Evolutionary conservation across 2,888 invertebrate genomes (phyloP).

Genomic region (Homarus gammarus): DNA sequence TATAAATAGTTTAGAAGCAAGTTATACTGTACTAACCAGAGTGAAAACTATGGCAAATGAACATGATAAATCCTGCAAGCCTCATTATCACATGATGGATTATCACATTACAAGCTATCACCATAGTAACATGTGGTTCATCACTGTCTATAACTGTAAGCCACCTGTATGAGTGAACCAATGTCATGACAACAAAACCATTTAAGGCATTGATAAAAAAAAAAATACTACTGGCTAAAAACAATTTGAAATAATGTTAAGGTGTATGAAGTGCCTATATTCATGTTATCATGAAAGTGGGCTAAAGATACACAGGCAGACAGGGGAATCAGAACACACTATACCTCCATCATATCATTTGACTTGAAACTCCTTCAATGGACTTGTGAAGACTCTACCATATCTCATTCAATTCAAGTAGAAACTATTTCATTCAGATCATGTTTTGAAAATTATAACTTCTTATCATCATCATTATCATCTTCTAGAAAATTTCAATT

Average conservation of each 20-base stretch:
- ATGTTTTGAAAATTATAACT: background rate
- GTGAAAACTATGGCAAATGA: background rate
- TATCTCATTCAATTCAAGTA: background rate
- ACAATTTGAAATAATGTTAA: background rate
- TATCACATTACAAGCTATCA: background rate
- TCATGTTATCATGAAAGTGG: background rate
- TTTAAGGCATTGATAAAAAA: background rate
- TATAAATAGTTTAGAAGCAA: background rate
- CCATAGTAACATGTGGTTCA: background rate
- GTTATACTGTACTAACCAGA: background rate
- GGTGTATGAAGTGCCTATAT: background rate
- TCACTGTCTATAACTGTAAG: background rate
- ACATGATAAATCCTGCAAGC: background rate
- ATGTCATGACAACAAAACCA: background rate
- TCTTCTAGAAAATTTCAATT: background rate
- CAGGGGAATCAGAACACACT: background rate
- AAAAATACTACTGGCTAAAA: background rate
- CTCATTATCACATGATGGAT: slow-evolving; percentile 5
- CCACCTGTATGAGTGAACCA: background rate
- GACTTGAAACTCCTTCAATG: background rate
- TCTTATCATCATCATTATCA: background rate
- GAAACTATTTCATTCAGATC: background rate
- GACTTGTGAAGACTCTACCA: background rate
- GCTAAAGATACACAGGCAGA: background rate
- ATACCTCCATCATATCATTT: background rate